A percentile compares a stretch with the other conserved stretches of the same genome.
Evolutionary conservation across 1,140 invertebrate genomes (phyloP).

Genomic region (Brachionus sp.): DNA sequence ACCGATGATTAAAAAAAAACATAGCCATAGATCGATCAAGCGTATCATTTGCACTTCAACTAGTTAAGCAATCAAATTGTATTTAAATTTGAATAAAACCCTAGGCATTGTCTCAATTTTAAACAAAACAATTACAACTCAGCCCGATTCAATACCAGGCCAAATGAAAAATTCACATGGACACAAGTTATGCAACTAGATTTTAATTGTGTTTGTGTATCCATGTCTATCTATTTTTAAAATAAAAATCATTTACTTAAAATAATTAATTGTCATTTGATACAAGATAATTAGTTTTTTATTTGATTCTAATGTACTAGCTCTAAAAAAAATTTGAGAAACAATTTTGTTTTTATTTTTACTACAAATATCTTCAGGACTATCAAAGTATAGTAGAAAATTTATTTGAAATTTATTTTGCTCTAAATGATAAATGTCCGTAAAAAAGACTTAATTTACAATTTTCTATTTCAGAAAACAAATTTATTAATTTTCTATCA

Average conservation of each 20-base stretch:
- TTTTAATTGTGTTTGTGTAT: background rate
- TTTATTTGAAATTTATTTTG: background rate
- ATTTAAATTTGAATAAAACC: background rate
- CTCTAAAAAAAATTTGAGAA: background rate
- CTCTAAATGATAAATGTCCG: background rate
- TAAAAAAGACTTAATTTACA: background rate
- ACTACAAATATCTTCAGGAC: background rate
- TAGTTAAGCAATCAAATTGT: conserved; percentile 3
- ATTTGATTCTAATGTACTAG: conserved; percentile 3
- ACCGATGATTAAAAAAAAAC: background rate
- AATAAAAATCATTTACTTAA: background rate
- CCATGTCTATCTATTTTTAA: background rate
- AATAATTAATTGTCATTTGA: background rate
- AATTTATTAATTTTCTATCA: background rate
- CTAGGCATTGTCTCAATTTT: background rate
- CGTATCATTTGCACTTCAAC: background rate
- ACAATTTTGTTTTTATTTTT: background rate
- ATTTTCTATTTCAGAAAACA: background rate
- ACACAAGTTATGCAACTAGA: background rate
- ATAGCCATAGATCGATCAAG: background rate
- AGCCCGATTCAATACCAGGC: background rate
- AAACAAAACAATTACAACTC: background rate
- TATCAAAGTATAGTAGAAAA: background rate
- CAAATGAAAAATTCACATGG: background rate
- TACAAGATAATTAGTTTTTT: conserved; percentile 5